Conservation (phyloP, 2,888 invertebrate genomes). For the Cabera pusaria region DNA sequence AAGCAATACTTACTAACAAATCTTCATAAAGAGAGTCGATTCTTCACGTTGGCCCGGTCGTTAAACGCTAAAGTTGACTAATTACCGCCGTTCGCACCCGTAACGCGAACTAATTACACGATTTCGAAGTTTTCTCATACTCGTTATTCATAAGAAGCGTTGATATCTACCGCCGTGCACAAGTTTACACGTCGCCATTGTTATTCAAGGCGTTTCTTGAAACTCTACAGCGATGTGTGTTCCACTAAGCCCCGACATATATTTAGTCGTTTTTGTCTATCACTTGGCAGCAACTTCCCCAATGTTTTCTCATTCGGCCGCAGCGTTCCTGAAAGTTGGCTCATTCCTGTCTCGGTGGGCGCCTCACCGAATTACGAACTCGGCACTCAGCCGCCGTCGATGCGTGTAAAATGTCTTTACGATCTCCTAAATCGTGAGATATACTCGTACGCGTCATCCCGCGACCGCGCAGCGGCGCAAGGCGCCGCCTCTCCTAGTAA, state of each 20-base stretch:
- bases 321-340: slow-evolving; percentile 70
- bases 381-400: slow-evolving; percentile 69
- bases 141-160: slow-evolving; percentile 49
- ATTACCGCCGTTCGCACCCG: slow-evolving; percentile 35
- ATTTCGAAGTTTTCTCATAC: slow-evolving; percentile 46
- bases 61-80: slow-evolving; percentile 33
- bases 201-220: slow-evolving; percentile 63
- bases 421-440: slow-evolving; percentile 61
- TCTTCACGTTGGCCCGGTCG: slow-evolving; percentile 15
- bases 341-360: slow-evolving; percentile 70
- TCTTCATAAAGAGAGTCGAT: slow-evolving; percentile 21
- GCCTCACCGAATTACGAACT: slow-evolving; percentile 68
- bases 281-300: slow-evolving; percentile 68
- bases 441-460: slow-evolving; percentile 51
- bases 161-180: slow-evolving; percentile 48
- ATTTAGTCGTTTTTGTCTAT: slow-evolving; percentile 71
- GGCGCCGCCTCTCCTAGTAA: slow-evolving; percentile 27
- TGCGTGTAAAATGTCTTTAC: slow-evolving; percentile 76
- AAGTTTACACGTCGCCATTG: slow-evolving; percentile 53
- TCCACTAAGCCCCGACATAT: slow-evolving; percentile 61
- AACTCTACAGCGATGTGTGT: slow-evolving; percentile 62
- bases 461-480: slow-evolving; percentile 1
- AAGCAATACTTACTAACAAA: slow-evolving; percentile 22
- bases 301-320: slow-evolving; percentile 75
- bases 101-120: slow-evolving; percentile 45